Percentiles rank a stretch among this genome's conserved stretches.
Evolutionary conservation across 2,113 vertebrate genomes (phyloP).

Genomic region (Xiphophorus hellerii): DNA sequence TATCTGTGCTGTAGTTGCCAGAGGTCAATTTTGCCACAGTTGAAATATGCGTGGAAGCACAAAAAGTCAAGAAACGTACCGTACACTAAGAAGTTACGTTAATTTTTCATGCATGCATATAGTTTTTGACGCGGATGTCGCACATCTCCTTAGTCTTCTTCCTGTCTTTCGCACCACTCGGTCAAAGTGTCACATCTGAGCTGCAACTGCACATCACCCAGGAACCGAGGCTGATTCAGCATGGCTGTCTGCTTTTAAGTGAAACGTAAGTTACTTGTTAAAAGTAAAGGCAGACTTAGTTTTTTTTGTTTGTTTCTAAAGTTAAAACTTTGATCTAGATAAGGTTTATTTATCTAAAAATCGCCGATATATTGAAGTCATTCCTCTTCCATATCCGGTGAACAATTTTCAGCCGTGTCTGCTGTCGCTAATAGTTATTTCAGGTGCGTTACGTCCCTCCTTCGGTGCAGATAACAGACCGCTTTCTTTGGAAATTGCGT

Average conservation of each 20-base stretch:
- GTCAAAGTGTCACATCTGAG: neutral
- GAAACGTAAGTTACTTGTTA: neutral
- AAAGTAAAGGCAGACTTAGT: too few relatives aligned
- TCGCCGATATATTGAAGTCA: neutral
- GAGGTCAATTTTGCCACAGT: neutral
- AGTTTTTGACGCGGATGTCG: constrained; percentile 36
- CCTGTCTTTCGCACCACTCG: constrained; percentile 45
- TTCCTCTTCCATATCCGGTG: neutral
- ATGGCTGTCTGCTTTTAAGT: neutral
- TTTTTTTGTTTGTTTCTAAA: neutral
- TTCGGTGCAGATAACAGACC: neutral
- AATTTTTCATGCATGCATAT: neutral
- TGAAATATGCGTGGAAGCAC: neutral
- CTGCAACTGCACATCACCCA: neutral
- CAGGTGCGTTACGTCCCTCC: neutral
- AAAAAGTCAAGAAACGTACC: neutral
- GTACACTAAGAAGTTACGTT: neutral
- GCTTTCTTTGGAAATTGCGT: neutral
- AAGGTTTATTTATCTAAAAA: neutral
- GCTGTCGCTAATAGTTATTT: neutral
- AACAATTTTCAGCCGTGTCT: neutral
- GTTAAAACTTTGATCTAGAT: neutral
- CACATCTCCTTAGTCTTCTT: constrained; percentile 51
- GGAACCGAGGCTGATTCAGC: neutral
- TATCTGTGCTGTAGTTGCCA: neutral